Evolutionary conservation across 2,797 vertebrate genomes (phyloP).

Genomic region (Alcedo atthis): DNA sequence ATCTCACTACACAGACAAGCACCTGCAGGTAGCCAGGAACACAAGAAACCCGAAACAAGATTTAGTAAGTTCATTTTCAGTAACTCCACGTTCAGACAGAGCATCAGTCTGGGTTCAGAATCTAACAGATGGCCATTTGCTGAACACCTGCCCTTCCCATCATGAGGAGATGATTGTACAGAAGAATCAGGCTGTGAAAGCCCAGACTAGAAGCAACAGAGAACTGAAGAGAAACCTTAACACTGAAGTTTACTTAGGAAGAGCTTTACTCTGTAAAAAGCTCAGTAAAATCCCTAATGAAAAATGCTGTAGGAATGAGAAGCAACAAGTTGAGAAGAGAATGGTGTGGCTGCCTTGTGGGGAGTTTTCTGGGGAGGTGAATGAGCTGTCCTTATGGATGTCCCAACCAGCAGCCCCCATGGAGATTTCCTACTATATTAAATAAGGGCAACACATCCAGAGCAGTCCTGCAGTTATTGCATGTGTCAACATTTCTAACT

Average conservation of each 20-base stretch:
- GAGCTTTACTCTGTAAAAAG: neutral
- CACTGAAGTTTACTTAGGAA: neutral
- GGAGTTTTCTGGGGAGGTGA: slow-evolving; percentile 48
- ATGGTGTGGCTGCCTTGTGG: neutral
- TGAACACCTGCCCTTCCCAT: neutral
- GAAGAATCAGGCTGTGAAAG: neutral
- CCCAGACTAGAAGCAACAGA: neutral
- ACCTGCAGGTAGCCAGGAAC: neutral
- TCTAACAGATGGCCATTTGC: neutral
- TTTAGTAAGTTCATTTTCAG: neutral
- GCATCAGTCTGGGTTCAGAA: neutral
- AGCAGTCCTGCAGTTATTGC: slow-evolving; percentile 45
- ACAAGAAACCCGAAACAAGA: neutral
- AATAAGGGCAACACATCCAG: slow-evolving; percentile 45
- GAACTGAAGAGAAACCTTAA: neutral
- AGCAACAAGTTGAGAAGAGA: slow-evolving; percentile 31
- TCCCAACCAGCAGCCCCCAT: slow-evolving; percentile 42
- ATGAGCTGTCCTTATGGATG: slow-evolving; percentile 59
- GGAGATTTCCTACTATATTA: slow-evolving; percentile 59
- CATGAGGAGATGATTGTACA: neutral
- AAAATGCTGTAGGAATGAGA: slow-evolving; percentile 25
- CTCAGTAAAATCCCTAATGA: neutral
- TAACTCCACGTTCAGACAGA: neutral
- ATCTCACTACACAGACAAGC: neutral
- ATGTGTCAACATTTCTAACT: slow-evolving; percentile 67